Evolutionary conservation across 2,888 invertebrate genomes (phyloP).

Genomic region (Troides oblongomaculatus): DNA sequence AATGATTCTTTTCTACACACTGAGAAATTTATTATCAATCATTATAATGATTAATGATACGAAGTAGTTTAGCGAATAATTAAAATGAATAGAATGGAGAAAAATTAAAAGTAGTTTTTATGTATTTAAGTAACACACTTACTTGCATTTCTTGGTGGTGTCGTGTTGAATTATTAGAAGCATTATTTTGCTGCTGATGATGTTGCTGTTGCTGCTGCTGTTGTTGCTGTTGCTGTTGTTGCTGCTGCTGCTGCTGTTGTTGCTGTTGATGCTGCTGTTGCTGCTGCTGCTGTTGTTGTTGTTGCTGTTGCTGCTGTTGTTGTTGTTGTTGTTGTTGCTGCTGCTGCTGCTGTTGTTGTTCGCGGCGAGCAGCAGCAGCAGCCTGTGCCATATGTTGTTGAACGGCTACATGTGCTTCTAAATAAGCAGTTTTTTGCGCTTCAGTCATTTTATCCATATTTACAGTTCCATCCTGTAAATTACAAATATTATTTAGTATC

Average conservation of each 20-base stretch:
- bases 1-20: background rate
- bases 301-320: slow-evolving; percentile 57
- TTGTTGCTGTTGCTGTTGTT: slow-evolving; percentile 48
- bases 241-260: slow-evolving; percentile 51
- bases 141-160: slow-evolving; percentile 79
- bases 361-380: slow-evolving; percentile 77
- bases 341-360: slow-evolving; percentile 71
- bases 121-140: slow-evolving; percentile 2
- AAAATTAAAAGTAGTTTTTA: background rate
- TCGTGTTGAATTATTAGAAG: slow-evolving; percentile 58
- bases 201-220: slow-evolving; percentile 47
- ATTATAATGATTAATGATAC: background rate
- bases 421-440: slow-evolving; percentile 86
- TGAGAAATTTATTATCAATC: background rate
- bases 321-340: slow-evolving; percentile 64
- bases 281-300: slow-evolving; percentile 47
- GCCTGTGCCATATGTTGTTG: slow-evolving; percentile 89
- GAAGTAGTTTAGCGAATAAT: background rate
- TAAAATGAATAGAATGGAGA: background rate
- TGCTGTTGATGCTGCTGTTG: slow-evolving; percentile 46
- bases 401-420: slow-evolving; percentile 87
- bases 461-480: slow-evolving; percentile 80
- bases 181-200: slow-evolving; percentile 51
- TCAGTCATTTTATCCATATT: slow-evolving; percentile 89
- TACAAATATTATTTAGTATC: background rate